Percentiles rank a stretch among this genome's conserved stretches.
These are phyloP conservation scores for Antheraea mylitta DNA, from an alignment of 1,140 invertebrate genomes.

Conservation along the genomic window DNA sequence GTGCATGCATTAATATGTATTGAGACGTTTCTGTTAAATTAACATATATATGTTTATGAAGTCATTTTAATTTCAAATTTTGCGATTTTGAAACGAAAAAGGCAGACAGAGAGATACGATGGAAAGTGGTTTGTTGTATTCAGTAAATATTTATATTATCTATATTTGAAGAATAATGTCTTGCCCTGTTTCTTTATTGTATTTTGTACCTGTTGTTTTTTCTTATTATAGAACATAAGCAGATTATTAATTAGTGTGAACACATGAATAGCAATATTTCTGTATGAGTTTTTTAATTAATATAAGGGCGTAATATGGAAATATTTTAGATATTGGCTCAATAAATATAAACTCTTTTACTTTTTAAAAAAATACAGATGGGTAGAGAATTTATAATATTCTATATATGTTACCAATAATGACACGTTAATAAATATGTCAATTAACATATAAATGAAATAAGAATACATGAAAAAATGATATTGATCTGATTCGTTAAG, in stretches of 20 bases:
- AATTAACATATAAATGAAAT: too few species aligned
- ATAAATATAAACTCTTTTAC: too few species aligned
- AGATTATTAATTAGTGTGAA: too few species aligned
- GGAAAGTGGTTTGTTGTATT: not conserved
- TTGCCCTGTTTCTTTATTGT: not conserved
- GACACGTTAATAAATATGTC: too few species aligned
- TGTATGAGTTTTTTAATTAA: not conserved
- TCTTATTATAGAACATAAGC: too few species aligned
- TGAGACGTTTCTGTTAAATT: not conserved
- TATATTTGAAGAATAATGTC: not conserved
- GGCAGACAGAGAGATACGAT: not conserved
- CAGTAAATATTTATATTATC: not conserved
- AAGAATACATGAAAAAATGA: not conserved
- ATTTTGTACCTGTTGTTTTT: too few species aligned
- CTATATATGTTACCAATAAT: too few species aligned
- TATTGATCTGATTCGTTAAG: slow-evolving; percentile 21
- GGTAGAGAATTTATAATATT: too few species aligned
- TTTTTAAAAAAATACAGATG: too few species aligned
- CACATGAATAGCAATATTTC: too few species aligned
- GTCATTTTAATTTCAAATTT: slow-evolving; percentile 2
- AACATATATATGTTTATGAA: not conserved
- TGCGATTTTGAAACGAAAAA: not conserved
- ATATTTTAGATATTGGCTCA: too few species aligned
- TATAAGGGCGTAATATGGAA: not conserved
- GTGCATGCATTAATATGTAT: not conserved